Percentiles rank a stretch among this genome's conserved stretches.
Conservation (phyloP, 2,888 invertebrate species). For the Endomychus coccineus region DNA sequence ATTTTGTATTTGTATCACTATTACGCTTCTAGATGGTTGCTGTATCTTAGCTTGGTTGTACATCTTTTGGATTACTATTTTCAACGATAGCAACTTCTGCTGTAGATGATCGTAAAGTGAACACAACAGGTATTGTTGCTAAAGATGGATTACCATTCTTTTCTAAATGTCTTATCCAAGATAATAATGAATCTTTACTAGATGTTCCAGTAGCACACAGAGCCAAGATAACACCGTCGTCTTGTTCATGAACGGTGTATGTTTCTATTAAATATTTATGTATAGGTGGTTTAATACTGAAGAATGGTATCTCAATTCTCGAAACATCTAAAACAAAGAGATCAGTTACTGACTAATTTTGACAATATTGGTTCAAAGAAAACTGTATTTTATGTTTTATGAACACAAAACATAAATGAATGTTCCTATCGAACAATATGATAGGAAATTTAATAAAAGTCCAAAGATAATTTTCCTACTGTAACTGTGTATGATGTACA, state of each 20-base stretch:
- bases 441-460: no score
- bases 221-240: slow-evolving; percentile 81
- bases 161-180: slow-evolving; percentile 81
- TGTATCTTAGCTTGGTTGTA: no score
- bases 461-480: no score
- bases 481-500: no score
- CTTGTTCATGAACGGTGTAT: slow-evolving; percentile 82
- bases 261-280: slow-evolving; percentile 41
- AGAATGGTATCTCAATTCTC: slow-evolving; percentile 53
- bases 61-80: no score
- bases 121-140: slow-evolving; percentile 72
- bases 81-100: slow-evolving; percentile 36
- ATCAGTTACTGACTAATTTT: no score
- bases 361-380: no score
- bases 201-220: slow-evolving; percentile 89
- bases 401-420: no score
- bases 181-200: slow-evolving; percentile 83
- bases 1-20: no score
- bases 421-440: no score
- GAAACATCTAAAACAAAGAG: slow-evolving; percentile 11
- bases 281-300: slow-evolving; percentile 43
- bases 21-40: no score
- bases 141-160: slow-evolving; percentile 66
- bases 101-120: slow-evolving; percentile 64
- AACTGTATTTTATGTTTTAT: not conserved